Percentiles rank a stretch among this genome's conserved stretches.
phyloP scores from a whole-genome alignment of 1,140 invertebrate species.

The Neodiprion virginianus region DNA sequence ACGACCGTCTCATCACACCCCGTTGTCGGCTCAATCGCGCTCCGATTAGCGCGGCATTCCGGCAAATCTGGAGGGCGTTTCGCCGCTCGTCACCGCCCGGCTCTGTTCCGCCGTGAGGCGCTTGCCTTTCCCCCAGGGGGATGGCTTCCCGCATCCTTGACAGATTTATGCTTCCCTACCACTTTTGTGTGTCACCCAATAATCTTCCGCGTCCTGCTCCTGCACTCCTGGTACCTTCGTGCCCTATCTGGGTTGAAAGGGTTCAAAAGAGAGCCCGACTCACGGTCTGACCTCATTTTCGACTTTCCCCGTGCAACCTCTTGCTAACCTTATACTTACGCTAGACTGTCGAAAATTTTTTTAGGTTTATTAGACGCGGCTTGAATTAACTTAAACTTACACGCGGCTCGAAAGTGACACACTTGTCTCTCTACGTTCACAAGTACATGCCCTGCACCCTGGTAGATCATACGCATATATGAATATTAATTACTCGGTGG shows the following conservation, averaged over 20 bases:
- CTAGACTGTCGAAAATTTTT: no score
- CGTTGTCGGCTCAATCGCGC: no score
- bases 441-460: background rate
- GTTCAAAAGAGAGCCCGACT: constrained; percentile 25
- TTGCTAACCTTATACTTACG: no score
- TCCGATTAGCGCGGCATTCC: background rate
- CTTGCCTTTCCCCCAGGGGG: background rate
- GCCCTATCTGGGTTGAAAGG: constrained; percentile 48
- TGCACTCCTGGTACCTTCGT: constrained; percentile 50
- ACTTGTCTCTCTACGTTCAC: background rate
- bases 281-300: background rate
- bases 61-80: constrained; percentile 10
- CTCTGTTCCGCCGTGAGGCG: background rate
- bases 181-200: constrained; percentile 62
- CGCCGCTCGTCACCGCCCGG: background rate
- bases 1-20: no score
- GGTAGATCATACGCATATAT: constrained; percentile 40
- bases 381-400: no score
- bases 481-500: constrained; percentile 62
- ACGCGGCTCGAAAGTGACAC: no score
- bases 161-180: constrained; percentile 58
- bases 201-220: constrained; percentile 39
- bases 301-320: background rate
- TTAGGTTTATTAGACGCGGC: no score
- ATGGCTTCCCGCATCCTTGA: constrained; percentile 2